Base-by-base conservation (phyloP, 1,140 invertebrate species). In the Psilanteris sp. region DNA sequence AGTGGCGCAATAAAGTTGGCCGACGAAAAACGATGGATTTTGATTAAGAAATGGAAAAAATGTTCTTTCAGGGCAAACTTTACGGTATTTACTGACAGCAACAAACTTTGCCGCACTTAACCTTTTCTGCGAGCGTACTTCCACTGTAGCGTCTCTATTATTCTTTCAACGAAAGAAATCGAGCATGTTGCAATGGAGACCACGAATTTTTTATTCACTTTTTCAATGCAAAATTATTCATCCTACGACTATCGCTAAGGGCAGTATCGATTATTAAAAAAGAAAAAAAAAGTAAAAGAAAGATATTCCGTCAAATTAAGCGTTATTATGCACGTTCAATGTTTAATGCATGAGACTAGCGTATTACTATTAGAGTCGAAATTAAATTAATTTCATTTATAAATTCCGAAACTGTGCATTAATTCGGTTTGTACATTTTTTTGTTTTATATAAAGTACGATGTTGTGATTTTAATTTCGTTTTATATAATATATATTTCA, bases 41-140 rank as follows among this genome's bases (percentile, higher is more conserved):
- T 70, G 66, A 70, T 70, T 70, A 31, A 18, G 66, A 70, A 59
- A 52, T 41, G 44, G 27, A 54, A 70, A 70, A 61, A 8, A 46
- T 46, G 29, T 55, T 55, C 62, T 16, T 31, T 55, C 26, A 22
- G 15, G 26, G 1, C 22, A 11, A 2, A 48, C 20, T 39, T 54
- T 10, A 9, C 3, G 7, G 24, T 48, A 39, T 15, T 31, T 20
- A 48, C 50, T 11, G 26, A 57, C 41, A 32, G 29, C 41, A 70
- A 50, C 27, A 70, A 70, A 70, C 43, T 59, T 70, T 44, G 13
- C 6, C 14, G 15, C 39, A 50, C 39, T 57, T 59, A 59, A 59
- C 52, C 26, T 59, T n/a, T 37, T 24, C 22, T 32, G 5, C 15
- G 15, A 16, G 22, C 52, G 29, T 36, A 29, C 44, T 50, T 54